A percentile compares a stretch with the other conserved stretches of the same genome.
These are phyloP conservation scores for Athene cunicularia DNA, from an alignment of 2,113 vertebrate genomes.

Conservation along the genomic window DNA sequence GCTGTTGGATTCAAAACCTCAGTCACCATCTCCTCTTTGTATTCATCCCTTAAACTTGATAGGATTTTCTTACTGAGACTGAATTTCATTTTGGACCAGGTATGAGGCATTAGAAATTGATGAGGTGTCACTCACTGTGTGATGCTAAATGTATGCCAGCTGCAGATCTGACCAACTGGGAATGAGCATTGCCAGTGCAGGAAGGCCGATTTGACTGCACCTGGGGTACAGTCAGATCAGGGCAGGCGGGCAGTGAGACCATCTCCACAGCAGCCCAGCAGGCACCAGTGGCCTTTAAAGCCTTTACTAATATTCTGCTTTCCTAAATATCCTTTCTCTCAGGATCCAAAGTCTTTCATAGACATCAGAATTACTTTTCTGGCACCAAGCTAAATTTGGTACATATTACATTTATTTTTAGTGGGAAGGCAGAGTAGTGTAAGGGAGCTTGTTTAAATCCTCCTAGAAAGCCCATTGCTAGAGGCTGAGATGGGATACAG, in stretches of 20 bases:
- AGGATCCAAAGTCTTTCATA: background rate
- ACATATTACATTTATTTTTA: background rate
- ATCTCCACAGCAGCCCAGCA: background rate
- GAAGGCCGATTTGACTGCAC: background rate
- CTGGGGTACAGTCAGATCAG: background rate
- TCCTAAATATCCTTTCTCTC: background rate
- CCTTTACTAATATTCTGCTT: background rate
- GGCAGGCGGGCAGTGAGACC: accelerated
- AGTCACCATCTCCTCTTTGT: background rate
- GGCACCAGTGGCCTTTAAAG: background rate
- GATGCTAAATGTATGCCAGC: background rate
- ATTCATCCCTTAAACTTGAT: background rate
- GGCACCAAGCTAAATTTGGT: background rate
- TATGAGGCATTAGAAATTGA: background rate
- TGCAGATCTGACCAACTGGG: background rate
- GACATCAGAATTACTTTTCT: background rate
- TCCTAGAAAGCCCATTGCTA: background rate
- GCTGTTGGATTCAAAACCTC: background rate
- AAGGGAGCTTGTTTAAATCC: background rate
- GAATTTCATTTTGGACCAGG: background rate
- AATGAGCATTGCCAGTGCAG: background rate
- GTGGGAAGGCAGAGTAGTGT: background rate
- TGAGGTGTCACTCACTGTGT: background rate
- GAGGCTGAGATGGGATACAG: background rate
- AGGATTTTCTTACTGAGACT: background rate